Evolutionary conservation across 1,140 invertebrate genomes (phyloP), one percentile per base, ranked within the genome.

Genomic region (Hycleus cichorii): DNA sequence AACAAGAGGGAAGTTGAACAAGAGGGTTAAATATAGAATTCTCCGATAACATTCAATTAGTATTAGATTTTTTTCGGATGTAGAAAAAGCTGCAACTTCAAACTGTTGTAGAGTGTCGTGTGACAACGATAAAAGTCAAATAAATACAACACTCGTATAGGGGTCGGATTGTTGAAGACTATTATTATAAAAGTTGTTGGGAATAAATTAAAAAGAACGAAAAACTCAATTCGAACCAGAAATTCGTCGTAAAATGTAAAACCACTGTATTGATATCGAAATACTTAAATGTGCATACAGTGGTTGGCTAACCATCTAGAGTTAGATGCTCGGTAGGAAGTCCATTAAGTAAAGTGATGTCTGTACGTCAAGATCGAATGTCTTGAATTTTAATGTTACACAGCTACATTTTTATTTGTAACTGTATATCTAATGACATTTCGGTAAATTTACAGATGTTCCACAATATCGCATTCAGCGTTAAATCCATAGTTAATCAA

Each of bases 261-360:
- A 55, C 52, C 52, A 47, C 52, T 26, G 52, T 55, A 55, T 55
- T 55, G 52, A 55, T 46, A 55, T 55, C 47, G 52, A 55, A 55
- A 55, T 55, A 55, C 44, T 38, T 45, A 25, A 25, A 39, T 47
- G 52, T 55, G 52, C 52, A 55, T 39, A 24, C 52, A 44, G 52
- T 55, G 52, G 52, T 55, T 55, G 46, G 52, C 44, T 39, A 39
- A 47, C 52, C 44, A 27, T 46, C 52, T 55, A 47, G 44, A 55
- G 52, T 47, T 43, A 47, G 45, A 11, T 38, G 52, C 27, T 47
- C 52, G 44, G 52, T 55, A 55, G 52, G 52, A 55, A 55, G 52
- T 55, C 52, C 52, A 55, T 55, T 55, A 55, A 55, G 52, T 55
- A 55, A 55, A 55, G 52, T 55, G 52, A 55, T 55, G 52, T 47